Evolutionary conservation across 2,113 vertebrate species (phyloP).

Genomic region (Gasterosteus aculeatus): DNA sequence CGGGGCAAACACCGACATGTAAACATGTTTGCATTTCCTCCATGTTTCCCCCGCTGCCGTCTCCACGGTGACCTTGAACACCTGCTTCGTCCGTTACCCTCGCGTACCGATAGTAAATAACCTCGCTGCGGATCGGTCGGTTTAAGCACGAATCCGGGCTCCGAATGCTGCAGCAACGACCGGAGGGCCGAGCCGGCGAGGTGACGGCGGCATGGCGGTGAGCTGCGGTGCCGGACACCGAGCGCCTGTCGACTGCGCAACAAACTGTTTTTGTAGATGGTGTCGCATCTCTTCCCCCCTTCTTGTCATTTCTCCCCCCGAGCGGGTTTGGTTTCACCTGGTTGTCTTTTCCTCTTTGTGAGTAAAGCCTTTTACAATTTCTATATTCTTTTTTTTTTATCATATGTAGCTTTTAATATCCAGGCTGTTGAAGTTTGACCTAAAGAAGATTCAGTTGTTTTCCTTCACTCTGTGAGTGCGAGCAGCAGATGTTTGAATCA

Average conservation of each 20-base stretch:
- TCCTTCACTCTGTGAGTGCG: too few relatives aligned
- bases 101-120: background rate
- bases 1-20: conserved; percentile 48
- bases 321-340: conserved; percentile 53
- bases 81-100: conserved; percentile 47
- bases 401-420: too few relatives aligned
- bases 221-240: conserved; percentile 62
- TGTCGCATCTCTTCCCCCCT: conserved; percentile 1
- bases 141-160: conserved; percentile 26
- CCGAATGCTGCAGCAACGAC: conserved; percentile 63
- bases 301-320: conserved; percentile 21
- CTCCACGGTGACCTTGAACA: conserved; percentile 55
- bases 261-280: conserved; percentile 31
- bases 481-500: too few relatives aligned
- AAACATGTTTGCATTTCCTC: conserved; percentile 76
- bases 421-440: background rate
- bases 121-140: conserved; percentile 12
- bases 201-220: conserved; percentile 23
- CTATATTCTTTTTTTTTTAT: conserved; percentile 44
- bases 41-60: conserved; percentile 46
- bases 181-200: conserved; percentile 28
- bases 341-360: conserved; percentile 32
- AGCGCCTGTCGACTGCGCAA: conserved; percentile 63
- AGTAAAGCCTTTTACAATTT: conserved; percentile 41
- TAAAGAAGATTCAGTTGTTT: too few relatives aligned